Evolutionary conservation across 2,797 vertebrate species (phyloP).

Genomic region (Todus mexicanus): DNA sequence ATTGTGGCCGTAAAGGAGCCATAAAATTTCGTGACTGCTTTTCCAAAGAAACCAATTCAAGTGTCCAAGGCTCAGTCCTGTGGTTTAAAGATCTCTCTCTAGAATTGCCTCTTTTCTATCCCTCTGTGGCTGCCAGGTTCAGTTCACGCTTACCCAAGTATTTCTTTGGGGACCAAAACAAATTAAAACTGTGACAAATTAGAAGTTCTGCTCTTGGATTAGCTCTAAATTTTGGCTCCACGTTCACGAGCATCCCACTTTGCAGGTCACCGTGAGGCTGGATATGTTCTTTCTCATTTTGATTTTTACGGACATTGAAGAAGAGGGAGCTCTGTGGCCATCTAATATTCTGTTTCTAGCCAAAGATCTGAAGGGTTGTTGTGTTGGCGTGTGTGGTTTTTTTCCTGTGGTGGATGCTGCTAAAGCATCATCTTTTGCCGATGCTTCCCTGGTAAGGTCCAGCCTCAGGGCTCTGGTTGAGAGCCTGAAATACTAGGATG

Average conservation of each 20-base stretch:
- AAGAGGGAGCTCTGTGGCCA: neutral
- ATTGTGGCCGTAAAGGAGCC: neutral
- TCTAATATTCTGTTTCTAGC: neutral
- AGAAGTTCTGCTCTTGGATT: neutral
- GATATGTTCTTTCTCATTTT: neutral
- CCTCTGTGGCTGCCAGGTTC: neutral
- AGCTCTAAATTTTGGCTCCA: neutral
- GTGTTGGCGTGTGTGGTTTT: neutral
- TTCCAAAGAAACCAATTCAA: neutral
- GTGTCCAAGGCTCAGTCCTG: neutral
- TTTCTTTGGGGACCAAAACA: neutral
- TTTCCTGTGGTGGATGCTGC: neutral
- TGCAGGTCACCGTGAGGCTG: neutral
- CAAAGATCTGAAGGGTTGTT: neutral
- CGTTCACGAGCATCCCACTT: neutral
- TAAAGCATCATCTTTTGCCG: neutral
- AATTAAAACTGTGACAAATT: conserved; percentile 1
- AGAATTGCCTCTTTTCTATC: neutral
- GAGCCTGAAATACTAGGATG: neutral
- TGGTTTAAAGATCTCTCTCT: neutral
- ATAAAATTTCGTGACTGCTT: neutral
- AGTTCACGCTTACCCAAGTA: neutral
- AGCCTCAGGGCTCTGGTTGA: neutral
- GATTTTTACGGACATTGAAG: neutral
- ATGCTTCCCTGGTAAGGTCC: neutral